These are phyloP conservation scores for Engraulis encrasicolus DNA, from an alignment of 2,113 vertebrate species.

Conservation along the genomic window DNA sequence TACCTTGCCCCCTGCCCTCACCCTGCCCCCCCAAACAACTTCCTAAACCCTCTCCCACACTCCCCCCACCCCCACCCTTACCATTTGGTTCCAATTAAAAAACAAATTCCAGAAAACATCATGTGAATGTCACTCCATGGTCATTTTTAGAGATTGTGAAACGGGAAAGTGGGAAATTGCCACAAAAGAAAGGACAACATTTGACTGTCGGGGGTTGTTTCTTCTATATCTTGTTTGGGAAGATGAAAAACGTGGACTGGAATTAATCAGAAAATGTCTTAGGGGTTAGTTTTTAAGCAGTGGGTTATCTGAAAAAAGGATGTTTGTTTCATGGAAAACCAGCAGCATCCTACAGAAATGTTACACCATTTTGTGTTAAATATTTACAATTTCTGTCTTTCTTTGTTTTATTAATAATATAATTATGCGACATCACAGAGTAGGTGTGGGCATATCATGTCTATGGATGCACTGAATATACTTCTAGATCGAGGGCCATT, in stretches of 20 bases:
- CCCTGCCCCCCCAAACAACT: no score
- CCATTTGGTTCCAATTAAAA: constrained; percentile 1
- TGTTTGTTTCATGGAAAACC: constrained; percentile 23
- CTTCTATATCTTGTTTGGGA: not conserved
- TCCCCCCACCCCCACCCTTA: not conserved
- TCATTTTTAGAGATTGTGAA: not conserved
- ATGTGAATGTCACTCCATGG: no score
- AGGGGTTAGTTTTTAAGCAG: not conserved
- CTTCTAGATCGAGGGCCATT: no score
- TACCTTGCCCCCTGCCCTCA: not conserved
- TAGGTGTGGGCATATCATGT: constrained; percentile 60
- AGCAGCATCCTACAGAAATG: constrained; percentile 60
- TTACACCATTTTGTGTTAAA: constrained; percentile 63
- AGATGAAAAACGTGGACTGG: not conserved
- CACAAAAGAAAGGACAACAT: not conserved
- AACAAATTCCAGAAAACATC: not conserved
- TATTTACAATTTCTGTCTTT: constrained; percentile 62
- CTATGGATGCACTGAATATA: constrained; percentile 31
- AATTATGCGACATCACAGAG: constrained; percentile 70
- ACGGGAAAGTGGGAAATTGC: not conserved
- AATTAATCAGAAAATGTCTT: not conserved
- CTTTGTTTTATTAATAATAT: constrained; percentile 39
- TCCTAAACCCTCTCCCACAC: not conserved
- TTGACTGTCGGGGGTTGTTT: not conserved
- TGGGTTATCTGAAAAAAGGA: constrained; percentile 8